Base-by-base conservation (phyloP, 2,113 vertebrate genomes). In the Crypturellus undulatus region DNA sequence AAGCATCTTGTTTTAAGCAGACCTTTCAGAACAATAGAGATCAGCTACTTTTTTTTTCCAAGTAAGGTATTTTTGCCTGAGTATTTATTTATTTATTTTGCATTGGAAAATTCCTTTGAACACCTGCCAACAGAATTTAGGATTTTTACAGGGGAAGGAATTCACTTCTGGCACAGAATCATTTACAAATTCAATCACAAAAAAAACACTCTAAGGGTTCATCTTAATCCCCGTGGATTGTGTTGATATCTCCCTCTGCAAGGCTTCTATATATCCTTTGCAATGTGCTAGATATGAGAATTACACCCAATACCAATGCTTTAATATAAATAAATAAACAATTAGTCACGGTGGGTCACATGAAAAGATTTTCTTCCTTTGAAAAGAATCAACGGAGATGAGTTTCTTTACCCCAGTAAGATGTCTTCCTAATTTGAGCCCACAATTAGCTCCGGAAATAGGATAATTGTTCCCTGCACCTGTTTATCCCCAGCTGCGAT, bases 11-110 rank as follows among this genome's bases (percentile, higher is more conserved):
- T 36, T 84, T 95, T 88, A 79, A 92, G n/a, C 32, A 84, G 38
- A 12, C 38, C 13, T 38, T 80, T 83, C 68, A 62, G 54, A 88
- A 76, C 26, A 40, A 26, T 9, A 13, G 47, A 87, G 22, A 52
- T 92, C 60, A 68, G 62, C 13, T 88, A 68, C 51, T 75, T 30
- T 76, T 88, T 88, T 56, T 92, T 86, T 73, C 45, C 45, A 51
- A 62, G 34, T 36, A 80, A 73, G 42, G 24, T 85, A 80, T 84
- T 95, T 94, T 95, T 88, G n/a, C 88, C 76, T 78, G 43, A 68
- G 56, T 90, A 91, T 97, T 96, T 96, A 89, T 95, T 95, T 95
- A 95, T 96, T 97, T 94, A 93, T 92, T 94, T 93, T 75, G 60
- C 72, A 65, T 86, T 90, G 60, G 17, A 90, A 80, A 78, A 81